Conservation (phyloP, 2,797 vertebrate genomes). For the Esox lucius region DNA sequence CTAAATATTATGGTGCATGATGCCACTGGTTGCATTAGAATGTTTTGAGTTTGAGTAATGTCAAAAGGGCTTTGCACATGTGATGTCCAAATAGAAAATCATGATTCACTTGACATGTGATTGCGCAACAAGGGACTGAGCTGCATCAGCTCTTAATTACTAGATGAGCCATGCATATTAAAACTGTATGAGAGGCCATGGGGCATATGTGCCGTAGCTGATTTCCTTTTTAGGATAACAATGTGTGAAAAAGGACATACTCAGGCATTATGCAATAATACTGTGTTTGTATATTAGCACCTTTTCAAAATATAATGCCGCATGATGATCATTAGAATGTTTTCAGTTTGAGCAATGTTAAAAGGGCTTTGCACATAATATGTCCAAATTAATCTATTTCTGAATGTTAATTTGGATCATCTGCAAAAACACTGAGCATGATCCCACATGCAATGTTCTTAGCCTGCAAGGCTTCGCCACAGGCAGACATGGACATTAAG, state of each 20-base stretch:
- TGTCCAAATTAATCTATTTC: not conserved
- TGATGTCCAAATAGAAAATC: not conserved
- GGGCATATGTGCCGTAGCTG: not conserved
- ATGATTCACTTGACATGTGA: not conserved
- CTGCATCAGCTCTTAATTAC: not conserved
- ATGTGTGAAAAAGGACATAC: not conserved
- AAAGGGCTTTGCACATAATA: not conserved
- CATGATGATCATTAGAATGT: not conserved
- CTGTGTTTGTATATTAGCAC: too few species aligned
- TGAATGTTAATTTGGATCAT: not conserved
- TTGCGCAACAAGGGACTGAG: not conserved
- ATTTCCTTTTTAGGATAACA: not conserved
- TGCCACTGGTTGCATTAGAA: not conserved
- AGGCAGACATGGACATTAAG: not conserved
- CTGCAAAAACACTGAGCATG: not conserved
- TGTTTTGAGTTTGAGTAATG: not conserved
- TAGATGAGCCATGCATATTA: not conserved
- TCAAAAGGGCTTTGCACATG: not conserved
- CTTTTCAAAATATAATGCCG: not conserved
- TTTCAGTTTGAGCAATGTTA: not conserved
- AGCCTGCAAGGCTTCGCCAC: not conserved
- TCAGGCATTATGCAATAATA: not conserved
- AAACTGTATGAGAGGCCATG: not conserved
- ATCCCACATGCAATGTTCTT: not conserved
- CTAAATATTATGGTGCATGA: not conserved